Base-by-base conservation (phyloP, 2,797 vertebrate genomes). In the Graptemys geographica region DNA sequence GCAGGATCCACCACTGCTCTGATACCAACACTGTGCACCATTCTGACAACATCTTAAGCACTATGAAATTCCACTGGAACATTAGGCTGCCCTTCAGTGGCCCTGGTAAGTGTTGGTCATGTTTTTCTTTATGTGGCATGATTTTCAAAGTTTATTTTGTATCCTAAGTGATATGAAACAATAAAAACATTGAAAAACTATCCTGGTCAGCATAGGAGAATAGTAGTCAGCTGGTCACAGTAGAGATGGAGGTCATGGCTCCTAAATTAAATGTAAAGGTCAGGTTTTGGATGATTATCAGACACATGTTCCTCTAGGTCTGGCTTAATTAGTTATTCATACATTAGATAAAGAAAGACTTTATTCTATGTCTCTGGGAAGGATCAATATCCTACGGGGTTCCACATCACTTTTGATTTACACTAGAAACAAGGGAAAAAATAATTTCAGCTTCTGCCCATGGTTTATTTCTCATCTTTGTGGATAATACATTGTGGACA, bases 361-460 rank as follows among this genome's bases (percentile, higher is more conserved):
- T 28, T 47, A 76, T 76, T 47, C 15, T 74, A 6, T 49, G 11
- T 28, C 23, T 76, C 25, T 76, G n/a, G 65, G 65, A 41, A 37
- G n/a, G 19, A 72, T 72, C 21, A 41, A 10, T 72, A 72, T 37
- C n/a, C n/a, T 72, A 37, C 5, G 3, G n/a, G n/a, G 41, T 41
- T 72, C n/a, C 65, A 21, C n/a, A 21, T 72, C n/a, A 37, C 9
- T 72, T 41, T 41, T 72, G n/a, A 72, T 72, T 72, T 72, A 41
- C 65, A 69, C n/a, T 69, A 11, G 65, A 47, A 94, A 92, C 55
- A 91, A 88, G 81, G 84, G 88, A 90, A 90, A 94, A 56, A 1
- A 90, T 87, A 47, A n/a, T 92, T 49, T 91, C 94, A 93, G 92
- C 18, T 84, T 84, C 92, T 81, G 86, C 79, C 83, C 90, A 88